Percentiles rank a stretch among this genome's conserved stretches.
phyloP scores from a whole-genome alignment of 2,888 invertebrate species.

The Epirrhoe tristata region DNA sequence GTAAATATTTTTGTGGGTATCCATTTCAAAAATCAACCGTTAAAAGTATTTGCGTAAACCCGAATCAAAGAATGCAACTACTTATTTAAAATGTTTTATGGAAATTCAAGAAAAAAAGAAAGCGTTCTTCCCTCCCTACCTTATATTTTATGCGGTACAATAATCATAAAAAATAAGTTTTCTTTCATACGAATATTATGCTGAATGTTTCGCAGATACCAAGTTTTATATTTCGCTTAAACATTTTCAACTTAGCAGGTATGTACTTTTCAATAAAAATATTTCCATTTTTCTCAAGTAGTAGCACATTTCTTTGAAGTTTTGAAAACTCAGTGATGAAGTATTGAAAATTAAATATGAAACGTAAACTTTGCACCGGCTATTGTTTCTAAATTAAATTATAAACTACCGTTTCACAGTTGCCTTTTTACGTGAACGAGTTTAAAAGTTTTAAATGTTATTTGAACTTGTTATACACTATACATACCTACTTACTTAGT shows the following conservation, averaged over 20 bases:
- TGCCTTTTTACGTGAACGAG: not conserved
- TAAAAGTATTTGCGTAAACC: too few relatives aligned
- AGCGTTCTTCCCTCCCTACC: conserved; percentile 21
- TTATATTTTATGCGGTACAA: conserved; percentile 40
- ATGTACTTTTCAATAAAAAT: conserved; percentile 33
- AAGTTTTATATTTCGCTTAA: conserved; percentile 43
- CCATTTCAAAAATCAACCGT: too few relatives aligned
- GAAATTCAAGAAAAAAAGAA: conserved; percentile 18
- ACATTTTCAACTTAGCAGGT: conserved; percentile 35
- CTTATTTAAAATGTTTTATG: conserved; percentile 12
- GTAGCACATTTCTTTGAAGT: conserved; percentile 24
- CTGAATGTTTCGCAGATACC: conserved; percentile 45
- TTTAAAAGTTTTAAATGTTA: not conserved
- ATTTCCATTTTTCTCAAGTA: conserved; percentile 41
- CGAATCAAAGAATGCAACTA: too few relatives aligned
- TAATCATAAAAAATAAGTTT: conserved; percentile 54
- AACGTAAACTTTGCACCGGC: conserved; percentile 6
- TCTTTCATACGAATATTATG: conserved; percentile 52
- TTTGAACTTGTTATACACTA: too few relatives aligned
- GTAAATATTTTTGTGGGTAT: too few relatives aligned
- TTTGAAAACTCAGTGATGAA: conserved; percentile 6
- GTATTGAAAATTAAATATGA: conserved; percentile 5
- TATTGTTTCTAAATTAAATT: not conserved
- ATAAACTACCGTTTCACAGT: not conserved
- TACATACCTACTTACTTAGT: too few relatives aligned